phyloP scores from a whole-genome alignment of 2,888 invertebrate genomes.

The Patella ulyssiponensis region DNA sequence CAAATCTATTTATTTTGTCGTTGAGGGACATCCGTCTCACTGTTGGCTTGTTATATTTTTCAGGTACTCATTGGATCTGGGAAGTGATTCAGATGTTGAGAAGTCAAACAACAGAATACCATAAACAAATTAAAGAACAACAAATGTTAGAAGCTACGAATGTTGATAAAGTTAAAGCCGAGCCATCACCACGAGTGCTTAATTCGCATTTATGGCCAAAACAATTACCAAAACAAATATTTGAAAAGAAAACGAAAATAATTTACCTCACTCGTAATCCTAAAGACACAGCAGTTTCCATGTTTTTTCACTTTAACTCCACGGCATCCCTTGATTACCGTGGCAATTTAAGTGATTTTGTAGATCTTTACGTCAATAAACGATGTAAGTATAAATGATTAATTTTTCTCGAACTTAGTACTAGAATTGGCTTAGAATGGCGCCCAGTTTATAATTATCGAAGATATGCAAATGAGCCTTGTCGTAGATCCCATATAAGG shows the following conservation, averaged over 20 bases:
- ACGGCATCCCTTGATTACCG: constrained; percentile 28
- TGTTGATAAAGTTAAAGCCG: constrained; percentile 17
- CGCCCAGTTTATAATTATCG: too few relatives aligned
- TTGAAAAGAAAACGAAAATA: constrained; percentile 35
- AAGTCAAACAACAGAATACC: constrained; percentile 16
- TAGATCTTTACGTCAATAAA: constrained; percentile 35
- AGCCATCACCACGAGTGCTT: constrained; percentile 31
- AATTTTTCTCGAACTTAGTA: too few relatives aligned
- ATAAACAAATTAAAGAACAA: constrained; percentile 20
- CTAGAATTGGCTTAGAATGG: too few relatives aligned
- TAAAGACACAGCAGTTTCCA: constrained; percentile 40
- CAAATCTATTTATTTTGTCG: too few relatives aligned
- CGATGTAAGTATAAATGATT: constrained; percentile 33
- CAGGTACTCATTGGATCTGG: constrained; percentile 45
- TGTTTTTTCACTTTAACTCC: constrained; percentile 30
- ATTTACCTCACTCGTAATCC: constrained; percentile 35
- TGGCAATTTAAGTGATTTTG: constrained; percentile 40
- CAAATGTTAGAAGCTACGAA: constrained; percentile 29
- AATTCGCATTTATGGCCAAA: constrained; percentile 34
- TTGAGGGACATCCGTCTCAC: too few relatives aligned
- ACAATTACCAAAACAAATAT: constrained; percentile 31
- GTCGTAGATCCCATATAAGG: too few relatives aligned
- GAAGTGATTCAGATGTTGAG: constrained; percentile 36
- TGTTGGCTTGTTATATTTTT: neutral
- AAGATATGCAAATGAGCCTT: too few relatives aligned